Evolutionary conservation across 1,140 invertebrate genomes (phyloP), one percentile per base, ranked within the genome.

Genomic region (Leptinotarsa lineolata): DNA sequence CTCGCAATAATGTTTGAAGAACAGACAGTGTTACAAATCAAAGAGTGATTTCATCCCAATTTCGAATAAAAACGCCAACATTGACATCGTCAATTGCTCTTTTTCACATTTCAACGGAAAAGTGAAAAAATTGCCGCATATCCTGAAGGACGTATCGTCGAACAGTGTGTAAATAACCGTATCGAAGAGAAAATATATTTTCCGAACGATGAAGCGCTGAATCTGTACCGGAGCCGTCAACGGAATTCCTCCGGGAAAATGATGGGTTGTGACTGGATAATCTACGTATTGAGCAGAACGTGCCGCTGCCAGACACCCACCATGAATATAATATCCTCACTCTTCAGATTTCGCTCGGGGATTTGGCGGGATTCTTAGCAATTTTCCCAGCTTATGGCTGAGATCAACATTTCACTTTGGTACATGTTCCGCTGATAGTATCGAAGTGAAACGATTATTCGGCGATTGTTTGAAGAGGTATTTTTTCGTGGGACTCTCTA

Each of bases 351-450:
- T 71, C 72, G 70, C 64, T 70, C 66, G 75, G 69, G 73, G 73
- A 74, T 74, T 74, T 74, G 69, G 69, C 58, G n/a, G 72, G 75
- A 73, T 76, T 76, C 68, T 67, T 65, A 59, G 75, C 72, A 76
- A 76, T 76, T 76, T 76, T 74, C 75, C 30, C 72, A 74, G 75
- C 75, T 76, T 76, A 76, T 61, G 44, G 54, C 13, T 54, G 15
- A 67, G 75, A 76, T 76, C 67, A 70, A 30, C 69, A 59, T 74
- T 76, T 76, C 75, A 76, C 75, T 76, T 74, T 70, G 61, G 48
- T 63, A 63, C 24, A n/a, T 63, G 61, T 63, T 16, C 60, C 15
- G 48, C n/a, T 54, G 48, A 54, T 16, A 54, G 15, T 54, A 54
- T 54, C 48, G 48, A 13, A 54, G 48, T 54, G n/a, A 15, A 15